These are phyloP conservation scores for Amblyornis subalaris DNA, from an alignment of 2,113 vertebrate genomes.

Conservation along the genomic window DNA sequence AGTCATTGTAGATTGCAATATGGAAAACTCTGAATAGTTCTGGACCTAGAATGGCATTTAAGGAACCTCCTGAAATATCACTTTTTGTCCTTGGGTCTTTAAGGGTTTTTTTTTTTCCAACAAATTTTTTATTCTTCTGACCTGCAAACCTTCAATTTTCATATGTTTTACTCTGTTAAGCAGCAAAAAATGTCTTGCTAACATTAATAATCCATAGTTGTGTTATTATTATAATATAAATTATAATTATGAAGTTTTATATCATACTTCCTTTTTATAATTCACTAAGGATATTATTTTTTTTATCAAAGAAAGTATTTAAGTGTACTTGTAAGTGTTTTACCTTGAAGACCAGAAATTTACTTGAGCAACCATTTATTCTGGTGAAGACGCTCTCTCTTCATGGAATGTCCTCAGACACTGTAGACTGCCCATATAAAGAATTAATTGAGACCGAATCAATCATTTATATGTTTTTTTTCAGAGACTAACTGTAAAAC, in stretches of 20 bases:
- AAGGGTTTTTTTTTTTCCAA: background rate
- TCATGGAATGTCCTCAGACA: background rate
- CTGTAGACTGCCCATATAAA: background rate
- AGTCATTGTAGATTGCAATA: background rate
- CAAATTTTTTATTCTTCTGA: background rate
- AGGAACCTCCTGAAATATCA: background rate
- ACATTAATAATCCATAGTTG: background rate
- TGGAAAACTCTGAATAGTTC: background rate
- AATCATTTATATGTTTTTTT: background rate
- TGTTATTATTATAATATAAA: background rate
- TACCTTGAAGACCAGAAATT: background rate
- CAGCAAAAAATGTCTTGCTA: background rate
- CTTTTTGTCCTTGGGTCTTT: background rate
- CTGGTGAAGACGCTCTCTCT: rapidly evolving
- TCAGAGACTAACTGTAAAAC: background rate
- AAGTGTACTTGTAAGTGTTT: background rate
- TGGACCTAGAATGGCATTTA: background rate
- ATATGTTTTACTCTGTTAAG: background rate
- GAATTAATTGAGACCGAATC: background rate
- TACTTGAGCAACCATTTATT: background rate
- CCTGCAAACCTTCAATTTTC: background rate
- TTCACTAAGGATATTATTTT: background rate
- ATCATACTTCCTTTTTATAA: background rate
- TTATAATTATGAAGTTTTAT: background rate
- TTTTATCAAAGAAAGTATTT: background rate